phyloP scores from a whole-genome alignment of 92 coral and sea anemone genomes.

The Galaxea fascicularis region DNA sequence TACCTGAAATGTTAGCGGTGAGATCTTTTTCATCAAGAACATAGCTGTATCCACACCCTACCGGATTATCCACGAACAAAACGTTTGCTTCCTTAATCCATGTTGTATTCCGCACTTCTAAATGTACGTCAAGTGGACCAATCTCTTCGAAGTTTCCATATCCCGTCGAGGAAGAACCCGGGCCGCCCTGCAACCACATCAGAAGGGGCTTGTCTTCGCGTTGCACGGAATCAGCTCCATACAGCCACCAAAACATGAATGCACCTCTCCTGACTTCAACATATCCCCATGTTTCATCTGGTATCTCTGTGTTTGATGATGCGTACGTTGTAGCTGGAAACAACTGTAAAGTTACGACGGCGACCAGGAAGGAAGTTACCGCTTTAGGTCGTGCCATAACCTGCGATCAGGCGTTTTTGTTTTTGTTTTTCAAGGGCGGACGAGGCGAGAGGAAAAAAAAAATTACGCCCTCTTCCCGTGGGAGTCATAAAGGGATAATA shows the following conservation, averaged over 20 bases:
- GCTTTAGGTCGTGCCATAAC: neutral
- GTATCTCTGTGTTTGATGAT: slow-evolving; percentile 26
- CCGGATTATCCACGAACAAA: slow-evolving; percentile 86
- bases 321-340: neutral
- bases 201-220: slow-evolving; percentile 73
- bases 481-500: too few species aligned
- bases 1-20: slow-evolving; percentile 79
- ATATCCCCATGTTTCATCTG: slow-evolving; percentile 80
- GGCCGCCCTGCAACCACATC: slow-evolving; percentile 89
- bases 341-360: neutral
- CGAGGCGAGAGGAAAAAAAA: too few species aligned
- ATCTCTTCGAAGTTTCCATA: slow-evolving; percentile 82
- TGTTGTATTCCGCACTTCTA: slow-evolving; percentile 67
- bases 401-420: too few species aligned
- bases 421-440: too few species aligned
- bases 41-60: slow-evolving; percentile 82
- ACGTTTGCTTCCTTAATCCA: slow-evolving; percentile 81
- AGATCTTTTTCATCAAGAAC: slow-evolving; percentile 62
- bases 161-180: slow-evolving; percentile 85
- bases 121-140: slow-evolving; percentile 68
- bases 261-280: slow-evolving; percentile 75
- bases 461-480: too few species aligned
- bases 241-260: slow-evolving; percentile 86
- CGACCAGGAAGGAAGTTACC: neutral
- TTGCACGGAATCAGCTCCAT: slow-evolving; percentile 66